Conservation (phyloP, 2,888 invertebrate genomes). For the Diaphora mendica region DNA sequence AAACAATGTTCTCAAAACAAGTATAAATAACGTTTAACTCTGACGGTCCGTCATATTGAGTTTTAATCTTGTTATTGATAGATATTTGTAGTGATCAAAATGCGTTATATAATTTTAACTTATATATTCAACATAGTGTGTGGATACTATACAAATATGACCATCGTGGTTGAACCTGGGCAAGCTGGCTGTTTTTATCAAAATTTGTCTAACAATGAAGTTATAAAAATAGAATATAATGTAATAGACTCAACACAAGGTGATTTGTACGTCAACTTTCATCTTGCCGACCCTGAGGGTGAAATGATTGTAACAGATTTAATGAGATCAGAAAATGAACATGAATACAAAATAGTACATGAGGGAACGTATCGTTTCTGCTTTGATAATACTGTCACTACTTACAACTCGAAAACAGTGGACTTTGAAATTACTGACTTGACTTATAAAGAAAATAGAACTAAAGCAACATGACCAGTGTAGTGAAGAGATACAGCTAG, state of each 20-base stretch:
- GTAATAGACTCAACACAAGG: conserved; percentile 13
- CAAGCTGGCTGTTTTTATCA: conserved; percentile 13
- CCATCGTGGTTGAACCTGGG: conserved; percentile 4
- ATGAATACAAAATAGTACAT: neutral
- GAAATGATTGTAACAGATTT: conserved; percentile 15
- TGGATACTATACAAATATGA: conserved; percentile 9
- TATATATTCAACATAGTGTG: conserved; percentile 5
- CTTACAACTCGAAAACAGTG: conserved; percentile 9
- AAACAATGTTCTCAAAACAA: neutral
- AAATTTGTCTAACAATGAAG: neutral
- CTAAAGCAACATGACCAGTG: neutral
- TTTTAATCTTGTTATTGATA: neutral
- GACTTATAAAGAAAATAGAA: neutral
- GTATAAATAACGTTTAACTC: conserved; percentile 2
- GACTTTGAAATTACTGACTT: conserved; percentile 9
- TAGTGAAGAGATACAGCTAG: conserved; percentile 4
- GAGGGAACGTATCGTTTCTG: conserved; percentile 13
- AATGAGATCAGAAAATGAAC: conserved; percentile 11
- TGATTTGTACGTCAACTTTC: conserved; percentile 12
- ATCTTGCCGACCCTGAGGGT: conserved; percentile 5
- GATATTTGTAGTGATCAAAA: neutral
- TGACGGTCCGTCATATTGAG: neutral
- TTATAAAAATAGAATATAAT: conserved; percentile 11
- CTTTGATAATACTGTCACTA: conserved; percentile 15
- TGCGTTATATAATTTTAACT: conserved; percentile 6